phyloP scores from a whole-genome alignment of 2,888 invertebrate species.

The Lathronympha strigana region DNA sequence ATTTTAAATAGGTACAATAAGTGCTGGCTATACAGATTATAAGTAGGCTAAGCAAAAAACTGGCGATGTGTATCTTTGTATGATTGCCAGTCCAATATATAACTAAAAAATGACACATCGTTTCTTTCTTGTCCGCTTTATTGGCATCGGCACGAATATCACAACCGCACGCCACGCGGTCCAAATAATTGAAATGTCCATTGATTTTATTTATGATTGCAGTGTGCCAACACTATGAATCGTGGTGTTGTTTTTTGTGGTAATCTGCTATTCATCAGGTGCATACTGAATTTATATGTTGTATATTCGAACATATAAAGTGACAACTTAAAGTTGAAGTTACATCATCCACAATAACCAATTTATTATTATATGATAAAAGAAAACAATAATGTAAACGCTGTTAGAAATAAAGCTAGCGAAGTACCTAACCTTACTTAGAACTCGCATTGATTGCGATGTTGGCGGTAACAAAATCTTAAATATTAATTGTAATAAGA shows the following conservation, averaged over 20 bases:
- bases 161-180: slow-evolving; percentile 79
- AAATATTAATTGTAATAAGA: slow-evolving; percentile 79
- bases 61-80: slow-evolving; percentile 45
- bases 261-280: slow-evolving; percentile 15
- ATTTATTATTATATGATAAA: not conserved
- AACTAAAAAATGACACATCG: slow-evolving; percentile 42
- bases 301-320: not conserved
- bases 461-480: slow-evolving; percentile 64
- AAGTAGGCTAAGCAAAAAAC: slow-evolving; percentile 30
- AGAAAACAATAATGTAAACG: slow-evolving; percentile 4
- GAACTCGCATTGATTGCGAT: slow-evolving; percentile 26
- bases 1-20: slow-evolving; percentile 7
- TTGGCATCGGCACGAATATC: slow-evolving; percentile 78
- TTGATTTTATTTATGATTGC: slow-evolving; percentile 79
- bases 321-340: not conserved
- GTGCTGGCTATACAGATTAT: slow-evolving; percentile 1
- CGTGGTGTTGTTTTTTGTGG: slow-evolving; percentile 57
- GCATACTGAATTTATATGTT: not conserved
- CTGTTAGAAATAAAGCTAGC: slow-evolving; percentile 8
- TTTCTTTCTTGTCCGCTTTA: slow-evolving; percentile 73
- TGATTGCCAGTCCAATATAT: slow-evolving; percentile 45
- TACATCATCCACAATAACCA: too few relatives aligned
- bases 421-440: slow-evolving; percentile 15
- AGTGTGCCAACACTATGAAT: slow-evolving; percentile 65
- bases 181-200: slow-evolving; percentile 83